These are phyloP conservation scores for Gallinago solitaria DNA, from an alignment of 2,797 vertebrate species.

Conservation along the genomic window DNA sequence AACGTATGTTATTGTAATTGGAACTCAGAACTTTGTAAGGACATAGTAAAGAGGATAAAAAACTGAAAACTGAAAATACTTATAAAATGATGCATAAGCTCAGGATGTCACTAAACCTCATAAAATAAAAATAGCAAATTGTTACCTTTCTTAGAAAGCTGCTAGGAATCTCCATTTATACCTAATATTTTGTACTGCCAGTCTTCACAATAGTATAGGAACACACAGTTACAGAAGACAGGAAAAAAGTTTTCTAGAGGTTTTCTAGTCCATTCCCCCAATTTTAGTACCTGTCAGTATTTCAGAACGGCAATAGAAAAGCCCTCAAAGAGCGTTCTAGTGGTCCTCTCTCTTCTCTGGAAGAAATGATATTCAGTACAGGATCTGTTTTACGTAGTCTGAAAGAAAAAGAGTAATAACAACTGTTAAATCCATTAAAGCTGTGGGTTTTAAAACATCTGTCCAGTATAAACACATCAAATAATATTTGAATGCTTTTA, in stretches of 20 bases:
- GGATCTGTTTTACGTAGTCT: neutral
- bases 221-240: neutral
- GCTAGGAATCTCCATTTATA: neutral
- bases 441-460: neutral
- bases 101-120: neutral
- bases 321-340: neutral
- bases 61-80: neutral
- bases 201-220: neutral
- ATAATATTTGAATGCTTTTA: neutral
- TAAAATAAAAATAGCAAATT: neutral
- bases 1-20: neutral
- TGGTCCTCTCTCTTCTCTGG: neutral
- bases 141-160: neutral
- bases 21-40: neutral
- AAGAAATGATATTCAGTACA: neutral
- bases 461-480: neutral
- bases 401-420: neutral
- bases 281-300: neutral
- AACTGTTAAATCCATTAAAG: neutral
- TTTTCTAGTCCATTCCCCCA: neutral
- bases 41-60: neutral
- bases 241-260: neutral
- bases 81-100: neutral
- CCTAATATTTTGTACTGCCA: neutral
- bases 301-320: neutral